These are phyloP conservation scores for Thaleichthys pacificus DNA, from an alignment of 2,797 vertebrate genomes.

Conservation along the genomic window DNA sequence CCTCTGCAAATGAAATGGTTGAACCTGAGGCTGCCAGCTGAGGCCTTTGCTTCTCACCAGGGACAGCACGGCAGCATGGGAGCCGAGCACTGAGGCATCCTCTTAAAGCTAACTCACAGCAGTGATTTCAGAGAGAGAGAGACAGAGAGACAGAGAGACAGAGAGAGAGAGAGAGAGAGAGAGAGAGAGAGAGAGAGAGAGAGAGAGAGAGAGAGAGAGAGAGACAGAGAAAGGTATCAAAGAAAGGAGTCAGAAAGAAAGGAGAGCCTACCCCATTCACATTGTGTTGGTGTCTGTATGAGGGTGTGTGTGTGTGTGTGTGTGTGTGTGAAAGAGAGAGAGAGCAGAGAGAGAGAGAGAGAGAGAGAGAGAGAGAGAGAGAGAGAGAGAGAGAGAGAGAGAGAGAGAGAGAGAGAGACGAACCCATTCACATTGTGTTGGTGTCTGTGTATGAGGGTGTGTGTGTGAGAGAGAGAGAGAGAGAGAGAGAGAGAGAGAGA, in stretches of 20 bases:
- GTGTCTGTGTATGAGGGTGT: slow-evolving; percentile 14
- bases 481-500: slow-evolving; percentile 6
- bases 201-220: neutral
- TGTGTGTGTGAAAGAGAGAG: too few species aligned
- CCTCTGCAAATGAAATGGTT: slow-evolving; percentile 51
- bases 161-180: neutral
- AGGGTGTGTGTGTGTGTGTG: too few species aligned
- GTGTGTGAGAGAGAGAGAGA: neutral
- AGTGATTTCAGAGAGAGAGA: slow-evolving; percentile 41
- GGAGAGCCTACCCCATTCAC: slow-evolving; percentile 2
- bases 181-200: slow-evolving; percentile 17
- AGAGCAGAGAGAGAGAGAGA: neutral
- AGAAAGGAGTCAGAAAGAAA: slow-evolving; percentile 1
- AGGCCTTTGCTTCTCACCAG: slow-evolving; percentile 52
- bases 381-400: neutral
- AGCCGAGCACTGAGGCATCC: slow-evolving; percentile 55
- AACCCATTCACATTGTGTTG: slow-evolving; percentile 35
- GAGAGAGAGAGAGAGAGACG: slow-evolving; percentile 2
- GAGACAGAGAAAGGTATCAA: slow-evolving; percentile 8
- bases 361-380: slow-evolving; percentile 1
- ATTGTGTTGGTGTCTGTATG: neutral
- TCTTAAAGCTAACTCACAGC: slow-evolving; percentile 44
- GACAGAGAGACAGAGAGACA: slow-evolving; percentile 9
- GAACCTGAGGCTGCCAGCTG: slow-evolving; percentile 66
- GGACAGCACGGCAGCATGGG: slow-evolving; percentile 52